Conservation (phyloP, 2,888 invertebrate genomes). For the Acrocera orbiculus region DNA sequence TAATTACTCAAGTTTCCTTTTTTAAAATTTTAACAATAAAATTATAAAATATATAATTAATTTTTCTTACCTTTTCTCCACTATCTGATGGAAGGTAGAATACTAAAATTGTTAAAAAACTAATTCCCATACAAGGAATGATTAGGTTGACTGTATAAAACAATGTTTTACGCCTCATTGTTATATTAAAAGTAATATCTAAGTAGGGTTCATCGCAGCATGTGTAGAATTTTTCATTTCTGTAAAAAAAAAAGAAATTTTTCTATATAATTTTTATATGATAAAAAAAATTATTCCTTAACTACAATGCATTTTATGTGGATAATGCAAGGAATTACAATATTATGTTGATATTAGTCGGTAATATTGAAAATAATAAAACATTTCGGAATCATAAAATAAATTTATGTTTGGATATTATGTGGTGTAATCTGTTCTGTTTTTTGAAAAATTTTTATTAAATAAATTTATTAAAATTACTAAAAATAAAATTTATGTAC, state of each 20-base stretch:
- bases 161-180: slow-evolving; percentile 86
- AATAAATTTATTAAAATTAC: too few species aligned
- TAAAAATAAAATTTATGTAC: too few species aligned
- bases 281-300: too few species aligned
- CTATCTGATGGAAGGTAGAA: slow-evolving; percentile 96
- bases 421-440: too few species aligned
- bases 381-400: too few species aligned
- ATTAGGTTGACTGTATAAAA: slow-evolving; percentile 96
- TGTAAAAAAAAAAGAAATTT: slow-evolving; percentile 26
- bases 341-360: too few species aligned
- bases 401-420: too few species aligned
- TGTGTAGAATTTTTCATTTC: slow-evolving; percentile 86
- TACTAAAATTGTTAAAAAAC: slow-evolving; percentile 89
- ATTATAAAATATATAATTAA: background rate
- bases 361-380: too few species aligned
- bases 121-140: slow-evolving; percentile 93
- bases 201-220: slow-evolving; percentile 94
- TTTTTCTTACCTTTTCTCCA: slow-evolving; percentile 72
- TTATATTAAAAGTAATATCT: slow-evolving; percentile 95
- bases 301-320: too few species aligned
- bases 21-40: background rate
- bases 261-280: too few species aligned
- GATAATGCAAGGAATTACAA: too few species aligned
- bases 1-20: background rate
- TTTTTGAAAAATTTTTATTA: too few species aligned